Base-by-base conservation (phyloP, 1,140 invertebrate species). In the Ridgeia piscesae region DNA sequence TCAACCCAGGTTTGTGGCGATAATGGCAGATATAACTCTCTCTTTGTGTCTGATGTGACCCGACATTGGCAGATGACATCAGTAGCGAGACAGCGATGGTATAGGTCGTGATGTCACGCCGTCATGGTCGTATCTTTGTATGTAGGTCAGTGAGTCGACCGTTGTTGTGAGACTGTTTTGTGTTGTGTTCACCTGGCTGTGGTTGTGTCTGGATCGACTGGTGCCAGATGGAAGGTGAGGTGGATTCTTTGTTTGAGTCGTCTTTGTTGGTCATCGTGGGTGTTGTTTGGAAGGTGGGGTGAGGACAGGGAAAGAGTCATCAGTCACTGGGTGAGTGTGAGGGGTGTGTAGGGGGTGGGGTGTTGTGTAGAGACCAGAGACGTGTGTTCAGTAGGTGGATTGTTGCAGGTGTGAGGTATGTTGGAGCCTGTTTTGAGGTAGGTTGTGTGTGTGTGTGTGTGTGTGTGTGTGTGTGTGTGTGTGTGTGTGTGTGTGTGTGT, bases 401-500 rank as follows among this genome's bases (percentile, higher is more conserved):
- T 17, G 14, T 77, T 31, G 27, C 17, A 2, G 14, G 58, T 77
- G 58, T 77, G 58, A 21, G 4, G 42, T 42, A 77, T 77, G 27
- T 77, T 31, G 58, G 58, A 77, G 27, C 58, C 6, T 27, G 58
- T 77, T 77, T 77, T 21, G 27, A 17, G 4, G 27, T 77, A 77
- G 58, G 58, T 90, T 21, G n/a, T 4, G 42, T 42, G 4, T n/a
- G n/a, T n/a, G n/a, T n/a, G n/a, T n/a, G 34, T 33, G 89, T 11
- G 89, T 89, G 89, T 89, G 27, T 89, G 89, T 89, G 1, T 89
- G 89, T 11, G 8, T 89, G 89, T 89, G 9, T 89, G 89, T 89
- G 9, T 89, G 8, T 27, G 27, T 89, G 89, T 1, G 89, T 89
- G 89, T 34, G 27, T 89, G 89, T 34, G 89, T 89, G 89, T 89